Base-by-base conservation (phyloP, 2,888 invertebrate genomes). In the Philereme vetulata region DNA sequence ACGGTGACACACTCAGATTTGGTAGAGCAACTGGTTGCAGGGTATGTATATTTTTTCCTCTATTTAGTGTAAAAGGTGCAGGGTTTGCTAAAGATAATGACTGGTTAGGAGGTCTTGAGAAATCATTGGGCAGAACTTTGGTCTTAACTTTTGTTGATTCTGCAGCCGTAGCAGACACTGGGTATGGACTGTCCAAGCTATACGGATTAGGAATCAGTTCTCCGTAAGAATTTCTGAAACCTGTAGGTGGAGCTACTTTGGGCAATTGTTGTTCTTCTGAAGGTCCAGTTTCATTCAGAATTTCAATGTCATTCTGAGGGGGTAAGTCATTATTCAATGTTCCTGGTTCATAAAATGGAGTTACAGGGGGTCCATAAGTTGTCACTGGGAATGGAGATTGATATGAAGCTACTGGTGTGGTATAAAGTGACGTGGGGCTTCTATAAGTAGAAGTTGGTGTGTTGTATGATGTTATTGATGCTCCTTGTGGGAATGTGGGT, bases 21-120 rank as follows among this genome's bases (percentile, higher is more conserved):
- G 95, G 95, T 68, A 95, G 85, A 4, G 95, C 94, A 55, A 95
- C 93, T 3, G 95, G 94, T 69, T 89, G 90, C 60, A 93, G 71
- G 0, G 92, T 91, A 65, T 92, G 92, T 69, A 92, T 90, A 70
- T 90, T 89, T 78, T 91, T 82, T 43, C 90, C 92, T 74, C 81
- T 86, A 64, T 90, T 89, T 40, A 86, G 74, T 10, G 84, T 81
- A 73, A 92, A 92, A 54, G 91, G 91, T 33, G 92, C 86, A 60
- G 91, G 92, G 70, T 90, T 90, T 40, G 85, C 81, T 47, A 92
- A 66, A 9, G 88, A 84, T 72, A 91, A 75, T 48, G 90, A 85
- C 21, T 75, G 74, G 68, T 89, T 90, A 33, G 80, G 73, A 54
- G 72, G 63, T 62, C 80, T 81, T 21, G 71, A 65, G 42, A 42